Conservation (phyloP, 1,140 invertebrate genomes). For the Eciton burchellii region DNA sequence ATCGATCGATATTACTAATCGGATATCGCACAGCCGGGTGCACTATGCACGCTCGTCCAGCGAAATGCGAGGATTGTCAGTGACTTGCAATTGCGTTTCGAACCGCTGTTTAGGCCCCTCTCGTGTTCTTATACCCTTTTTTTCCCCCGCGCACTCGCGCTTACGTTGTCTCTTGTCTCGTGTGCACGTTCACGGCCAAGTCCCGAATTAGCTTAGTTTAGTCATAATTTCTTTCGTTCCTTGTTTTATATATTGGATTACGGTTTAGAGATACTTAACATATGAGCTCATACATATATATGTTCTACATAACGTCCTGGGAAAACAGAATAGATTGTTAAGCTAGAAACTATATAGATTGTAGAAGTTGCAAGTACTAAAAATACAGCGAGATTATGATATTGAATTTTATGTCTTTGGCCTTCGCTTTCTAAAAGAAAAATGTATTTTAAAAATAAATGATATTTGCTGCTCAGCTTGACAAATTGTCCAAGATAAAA, state of each 20-base stretch:
- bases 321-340: no score
- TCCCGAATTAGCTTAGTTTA: conserved; percentile 52
- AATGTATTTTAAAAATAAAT: no score
- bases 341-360: no score
- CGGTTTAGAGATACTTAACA: background rate
- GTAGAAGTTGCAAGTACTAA: no score
- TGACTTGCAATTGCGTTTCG: background rate
- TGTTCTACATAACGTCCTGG: no score
- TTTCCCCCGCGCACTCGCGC: background rate
- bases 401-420: no score
- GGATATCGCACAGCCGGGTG: background rate
- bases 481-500: no score
- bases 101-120: background rate
- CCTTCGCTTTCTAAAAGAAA: no score
- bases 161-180: background rate
- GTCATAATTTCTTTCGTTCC: background rate
- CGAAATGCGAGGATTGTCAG: conserved; percentile 20
- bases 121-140: background rate
- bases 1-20: background rate
- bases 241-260: background rate
- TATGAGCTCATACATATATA: background rate
- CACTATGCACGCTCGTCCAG: background rate
- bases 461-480: no score
- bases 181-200: conserved; percentile 31
- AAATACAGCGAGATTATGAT: no score